phyloP scores from a whole-genome alignment of 2,888 invertebrate species.

The Pristionchus arcanus region DNA sequence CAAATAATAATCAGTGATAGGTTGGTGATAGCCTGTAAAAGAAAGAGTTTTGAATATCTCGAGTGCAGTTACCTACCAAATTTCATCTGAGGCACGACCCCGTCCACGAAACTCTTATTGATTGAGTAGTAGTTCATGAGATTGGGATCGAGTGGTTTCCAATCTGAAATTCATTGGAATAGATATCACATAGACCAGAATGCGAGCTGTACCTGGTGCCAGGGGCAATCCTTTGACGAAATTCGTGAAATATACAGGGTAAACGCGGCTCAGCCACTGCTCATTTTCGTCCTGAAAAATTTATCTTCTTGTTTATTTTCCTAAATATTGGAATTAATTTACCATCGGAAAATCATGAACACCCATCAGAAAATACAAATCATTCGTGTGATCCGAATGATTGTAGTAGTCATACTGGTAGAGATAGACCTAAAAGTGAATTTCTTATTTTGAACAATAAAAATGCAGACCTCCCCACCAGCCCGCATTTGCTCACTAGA shows the following conservation, averaged over 20 bases:
- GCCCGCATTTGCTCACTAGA: neutral
- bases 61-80: neutral
- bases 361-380: slow-evolving; percentile 32
- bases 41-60: neutral
- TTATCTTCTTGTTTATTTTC: no score
- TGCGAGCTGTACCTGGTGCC: neutral
- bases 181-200: no score
- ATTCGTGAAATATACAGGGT: slow-evolving; percentile 43
- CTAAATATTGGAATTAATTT: no score
- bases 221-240: slow-evolving; percentile 9
- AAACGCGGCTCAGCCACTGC: slow-evolving; percentile 16
- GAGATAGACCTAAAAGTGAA: slow-evolving; percentile 16
- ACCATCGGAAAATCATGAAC: slow-evolving; percentile 28
- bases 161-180: slow-evolving; percentile 21
- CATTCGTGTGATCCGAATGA: slow-evolving; percentile 19
- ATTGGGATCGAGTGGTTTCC: neutral
- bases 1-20: neutral
- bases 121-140: slow-evolving; percentile 51
- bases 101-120: slow-evolving; percentile 38
- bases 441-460: neutral
- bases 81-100: neutral
- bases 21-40: neutral
- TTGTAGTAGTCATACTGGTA: slow-evolving; percentile 33
- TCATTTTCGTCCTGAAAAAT: slow-evolving; percentile 29
- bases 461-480: neutral